These are phyloP conservation scores for Rhyacophila evoluta DNA, from an alignment of 2,888 invertebrate species.

Conservation along the genomic window DNA sequence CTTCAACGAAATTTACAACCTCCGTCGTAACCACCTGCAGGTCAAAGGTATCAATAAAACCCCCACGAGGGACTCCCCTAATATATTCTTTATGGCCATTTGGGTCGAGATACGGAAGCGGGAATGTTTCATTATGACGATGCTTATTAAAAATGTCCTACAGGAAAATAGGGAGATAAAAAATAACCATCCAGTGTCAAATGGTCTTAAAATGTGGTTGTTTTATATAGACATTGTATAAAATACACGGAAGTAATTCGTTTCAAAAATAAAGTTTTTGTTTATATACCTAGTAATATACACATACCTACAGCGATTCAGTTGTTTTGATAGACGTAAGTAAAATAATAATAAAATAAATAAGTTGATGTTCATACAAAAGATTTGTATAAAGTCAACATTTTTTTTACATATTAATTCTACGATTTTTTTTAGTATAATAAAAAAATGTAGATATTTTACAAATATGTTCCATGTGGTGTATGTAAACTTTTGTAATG, in stretches of 20 bases:
- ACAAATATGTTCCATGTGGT: too few species aligned
- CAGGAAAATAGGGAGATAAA: constrained; percentile 28
- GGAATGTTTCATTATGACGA: constrained; percentile 46
- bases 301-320: too few species aligned
- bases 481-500: too few species aligned
- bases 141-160: constrained; percentile 49
- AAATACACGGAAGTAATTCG: not conserved
- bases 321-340: too few species aligned
- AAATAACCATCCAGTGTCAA: not conserved
- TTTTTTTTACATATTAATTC: too few species aligned
- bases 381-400: too few species aligned
- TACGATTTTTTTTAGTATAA: too few species aligned
- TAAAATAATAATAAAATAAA: too few species aligned
- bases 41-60: constrained; percentile 48
- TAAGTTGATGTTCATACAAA: too few species aligned
- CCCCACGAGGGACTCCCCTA: constrained; percentile 27
- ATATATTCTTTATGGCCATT: constrained; percentile 47
- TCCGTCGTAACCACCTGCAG: constrained; percentile 29
- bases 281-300: too few species aligned
- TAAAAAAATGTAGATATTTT: too few species aligned
- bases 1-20: constrained; percentile 42
- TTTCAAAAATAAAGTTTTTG: too few species aligned
- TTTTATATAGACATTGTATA: not conserved
- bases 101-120: constrained; percentile 25
- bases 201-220: not conserved